Evolutionary conservation across 2,797 vertebrate genomes (phyloP), one percentile per base, ranked within the genome.

Genomic region (Lutjanus campechanus): DNA sequence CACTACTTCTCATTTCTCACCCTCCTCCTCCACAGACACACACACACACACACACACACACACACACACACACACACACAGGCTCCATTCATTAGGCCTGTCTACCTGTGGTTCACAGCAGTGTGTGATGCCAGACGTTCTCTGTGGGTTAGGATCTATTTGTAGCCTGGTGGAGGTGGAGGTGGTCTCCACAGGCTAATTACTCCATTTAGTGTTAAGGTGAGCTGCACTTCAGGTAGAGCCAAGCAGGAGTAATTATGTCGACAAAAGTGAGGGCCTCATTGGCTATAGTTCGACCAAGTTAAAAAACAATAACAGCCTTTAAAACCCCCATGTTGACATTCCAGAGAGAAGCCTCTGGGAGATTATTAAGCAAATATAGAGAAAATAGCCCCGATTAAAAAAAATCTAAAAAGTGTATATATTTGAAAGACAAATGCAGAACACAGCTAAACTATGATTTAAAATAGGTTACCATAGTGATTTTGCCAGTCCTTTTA

Each of bases 171-270:
- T 65, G 72, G 77, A 79, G 82, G 81, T 69, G 71, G 79, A 89
- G 86, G 47, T 81, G 77, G 81, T 90, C 89, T 90, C 82, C 67
- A 75, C 72, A 83, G 86, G 85, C 82, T 90, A 86, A 91, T 92
- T 92, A 90, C 80, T 86, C 72, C 56, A 81, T 80, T 92, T 90
- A 91, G 86, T 62, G 76, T 88, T 85, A 64, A 84, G 87, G 88
- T 85, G 79, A 78, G 77, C 73, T 69, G 75, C 75, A 74, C 69
- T 85, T 86, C 69, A 86, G 86, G 73, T 81, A 25, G 47, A 76
- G 81, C 78, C 59, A 67, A 82, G 46, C 56, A 82, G 55, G 71
- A 83, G 64, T 72, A 88, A 89, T 91, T 87, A 91, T 78, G 55
- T 73, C 17, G 19, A 81, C 66, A 77, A 82, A 87, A 86, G 85